These are phyloP conservation scores for Nannoperca australis DNA, from an alignment of 2,797 vertebrate species.

Conservation along the genomic window DNA sequence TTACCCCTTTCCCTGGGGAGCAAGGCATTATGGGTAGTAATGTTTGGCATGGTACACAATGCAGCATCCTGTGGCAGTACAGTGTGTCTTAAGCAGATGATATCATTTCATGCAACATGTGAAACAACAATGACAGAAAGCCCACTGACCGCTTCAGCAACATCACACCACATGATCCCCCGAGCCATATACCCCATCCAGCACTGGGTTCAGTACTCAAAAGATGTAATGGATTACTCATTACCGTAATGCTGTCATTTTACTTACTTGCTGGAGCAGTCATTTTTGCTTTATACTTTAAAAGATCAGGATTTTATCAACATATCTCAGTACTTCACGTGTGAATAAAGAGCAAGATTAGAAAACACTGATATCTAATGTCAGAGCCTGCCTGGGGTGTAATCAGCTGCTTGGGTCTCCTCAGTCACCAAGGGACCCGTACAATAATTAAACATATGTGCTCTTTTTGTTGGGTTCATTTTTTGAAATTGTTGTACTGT, in stretches of 20 bases:
- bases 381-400: background rate
- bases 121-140: constrained; percentile 46
- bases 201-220: constrained; percentile 16
- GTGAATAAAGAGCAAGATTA: constrained; percentile 15
- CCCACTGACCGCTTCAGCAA: constrained; percentile 20
- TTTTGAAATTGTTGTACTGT: background rate
- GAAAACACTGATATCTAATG: constrained; percentile 22
- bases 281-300: background rate
- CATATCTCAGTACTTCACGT: background rate
- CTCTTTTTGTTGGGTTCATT: background rate
- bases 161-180: constrained; percentile 8
- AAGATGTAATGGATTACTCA: constrained; percentile 5
- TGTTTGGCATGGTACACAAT: constrained; percentile 44
- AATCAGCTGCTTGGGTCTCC: constrained; percentile 32
- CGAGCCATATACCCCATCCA: constrained; percentile 25
- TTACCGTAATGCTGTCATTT: background rate
- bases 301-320: constrained; percentile 6
- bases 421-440: background rate
- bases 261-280: background rate
- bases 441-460: constrained; percentile 5
- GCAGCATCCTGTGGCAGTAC: constrained; percentile 13
- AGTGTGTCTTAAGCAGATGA: constrained; percentile 38
- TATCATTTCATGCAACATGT: constrained; percentile 47
- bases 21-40: constrained; percentile 60
- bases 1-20: constrained; percentile 28